Evolutionary conservation across 2,113 vertebrate genomes (phyloP), one percentile per base, ranked within the genome.

Genomic region (Burhinus oedicnemus): DNA sequence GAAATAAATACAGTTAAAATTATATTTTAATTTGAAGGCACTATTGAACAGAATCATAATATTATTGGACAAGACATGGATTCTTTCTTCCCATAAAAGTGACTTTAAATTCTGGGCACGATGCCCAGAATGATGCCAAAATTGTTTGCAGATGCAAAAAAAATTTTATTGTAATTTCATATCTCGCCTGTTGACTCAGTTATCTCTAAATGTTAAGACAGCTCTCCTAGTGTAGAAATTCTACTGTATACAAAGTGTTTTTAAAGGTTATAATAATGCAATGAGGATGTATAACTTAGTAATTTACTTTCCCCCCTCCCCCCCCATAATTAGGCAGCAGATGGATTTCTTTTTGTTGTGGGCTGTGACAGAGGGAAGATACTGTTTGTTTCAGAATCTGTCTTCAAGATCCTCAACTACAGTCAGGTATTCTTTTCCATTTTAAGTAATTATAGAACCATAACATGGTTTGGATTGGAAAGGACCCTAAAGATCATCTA

Each of bases 361-460:
- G 99, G 99, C 74, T 99, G 99, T 91, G 99, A 99, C 97, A 99
- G 99, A 90, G 99, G 99, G 81, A 99, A 99, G 97, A 99, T 99
- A 91, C 98, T 99, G 62, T 99, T 99, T 76, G 99, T 99, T 92
- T 99, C 99, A 30, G 99, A 99, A 98, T 99, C 99, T 1, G 99
- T 99, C 89, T 99, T 99, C 98, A 99, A 99, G 98, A 99, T 99
- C 91, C 99, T 99, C 94, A 99, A 99, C 98, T 99, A 99, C 96
- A 99, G 99, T 95, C 99, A 99, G 99, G 99, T 99, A 98, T 84
- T 98, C 92, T 85, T 97, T 70, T 61, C 62, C 72, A 36, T 84
- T 89, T 94, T 83, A 85, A 84, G 32, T 95, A 47, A 58, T 52
- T 5, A 36, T 72, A 65, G 57, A 42, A 65, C 30, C 40, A 30